Evolutionary conservation across 2,113 vertebrate genomes (phyloP).

Genomic region (Malurus alboscapulatus): DNA sequence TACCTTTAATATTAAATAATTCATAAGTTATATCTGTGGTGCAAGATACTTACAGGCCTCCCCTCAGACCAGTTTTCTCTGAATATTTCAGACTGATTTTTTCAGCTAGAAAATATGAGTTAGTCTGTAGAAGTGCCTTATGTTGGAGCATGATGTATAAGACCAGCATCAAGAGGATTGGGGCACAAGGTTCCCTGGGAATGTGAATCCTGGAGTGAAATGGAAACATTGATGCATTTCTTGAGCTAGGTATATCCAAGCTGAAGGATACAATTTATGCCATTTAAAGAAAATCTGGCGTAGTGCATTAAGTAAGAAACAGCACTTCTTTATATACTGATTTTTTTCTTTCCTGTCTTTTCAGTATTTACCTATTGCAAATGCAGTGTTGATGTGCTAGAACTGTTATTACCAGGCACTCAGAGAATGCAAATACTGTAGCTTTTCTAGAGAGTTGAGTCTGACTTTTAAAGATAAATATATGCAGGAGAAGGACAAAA

Average conservation of each 20-base stretch:
- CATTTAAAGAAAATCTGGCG: not conserved
- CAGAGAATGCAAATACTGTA: not conserved
- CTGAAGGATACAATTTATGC: not conserved
- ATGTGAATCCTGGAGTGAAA: not conserved
- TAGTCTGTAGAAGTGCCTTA: not conserved
- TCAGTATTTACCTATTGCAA: not conserved
- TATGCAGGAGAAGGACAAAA: not conserved
- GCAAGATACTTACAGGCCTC: not conserved
- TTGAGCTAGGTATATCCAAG: not conserved
- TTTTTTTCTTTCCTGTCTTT: slow-evolving; percentile 5
- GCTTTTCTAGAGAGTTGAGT: slow-evolving; percentile 17
- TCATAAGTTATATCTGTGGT: not conserved
- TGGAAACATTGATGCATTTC: not conserved
- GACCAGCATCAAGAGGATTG: not conserved
- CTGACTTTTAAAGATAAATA: slow-evolving; percentile 1
- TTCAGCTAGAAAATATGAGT: not conserved
- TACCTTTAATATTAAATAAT: not conserved
- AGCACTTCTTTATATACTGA: not conserved
- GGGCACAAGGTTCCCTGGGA: not conserved
- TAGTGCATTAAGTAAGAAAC: slow-evolving; percentile 29
- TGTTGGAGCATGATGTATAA: fast-evolving
- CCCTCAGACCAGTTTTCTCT: not conserved
- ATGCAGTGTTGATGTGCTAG: not conserved
- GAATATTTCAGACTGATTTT: not conserved
- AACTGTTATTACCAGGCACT: slow-evolving; percentile 8